phyloP scores from a whole-genome alignment of 2,113 vertebrate genomes.

The Ondatra zibethicus region DNA sequence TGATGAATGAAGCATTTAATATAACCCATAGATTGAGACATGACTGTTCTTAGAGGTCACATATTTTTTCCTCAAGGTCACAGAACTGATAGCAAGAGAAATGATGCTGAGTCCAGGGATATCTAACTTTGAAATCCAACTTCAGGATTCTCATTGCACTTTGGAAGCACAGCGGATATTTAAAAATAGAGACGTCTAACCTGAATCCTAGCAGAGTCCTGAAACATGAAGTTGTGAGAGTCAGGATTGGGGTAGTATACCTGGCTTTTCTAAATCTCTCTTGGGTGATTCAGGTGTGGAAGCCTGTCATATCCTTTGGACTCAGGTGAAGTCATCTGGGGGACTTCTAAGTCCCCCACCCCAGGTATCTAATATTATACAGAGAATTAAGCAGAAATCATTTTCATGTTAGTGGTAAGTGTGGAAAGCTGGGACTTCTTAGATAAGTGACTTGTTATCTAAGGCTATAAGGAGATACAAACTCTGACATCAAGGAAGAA shows the following conservation, averaged over 20 bases:
- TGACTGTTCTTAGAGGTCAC: background rate
- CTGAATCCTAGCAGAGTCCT: background rate
- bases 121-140: background rate
- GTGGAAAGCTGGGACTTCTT: background rate
- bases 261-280: background rate
- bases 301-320: accelerated
- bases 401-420: conserved; percentile 34
- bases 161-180: background rate
- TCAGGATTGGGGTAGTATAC: background rate
- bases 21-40: background rate
- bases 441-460: background rate
- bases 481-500: background rate
- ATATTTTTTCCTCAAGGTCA: background rate
- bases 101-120: background rate
- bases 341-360: background rate
- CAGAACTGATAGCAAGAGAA: background rate
- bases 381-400: background rate
- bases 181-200: background rate
- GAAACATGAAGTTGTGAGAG: background rate
- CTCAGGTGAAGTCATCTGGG: background rate
- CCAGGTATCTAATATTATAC: background rate
- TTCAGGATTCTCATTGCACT: background rate
- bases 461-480: background rate
- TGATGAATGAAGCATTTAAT: background rate
- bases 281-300: background rate